phyloP scores from a whole-genome alignment of 2,888 invertebrate genomes.

The Galerucella nymphaeae region DNA sequence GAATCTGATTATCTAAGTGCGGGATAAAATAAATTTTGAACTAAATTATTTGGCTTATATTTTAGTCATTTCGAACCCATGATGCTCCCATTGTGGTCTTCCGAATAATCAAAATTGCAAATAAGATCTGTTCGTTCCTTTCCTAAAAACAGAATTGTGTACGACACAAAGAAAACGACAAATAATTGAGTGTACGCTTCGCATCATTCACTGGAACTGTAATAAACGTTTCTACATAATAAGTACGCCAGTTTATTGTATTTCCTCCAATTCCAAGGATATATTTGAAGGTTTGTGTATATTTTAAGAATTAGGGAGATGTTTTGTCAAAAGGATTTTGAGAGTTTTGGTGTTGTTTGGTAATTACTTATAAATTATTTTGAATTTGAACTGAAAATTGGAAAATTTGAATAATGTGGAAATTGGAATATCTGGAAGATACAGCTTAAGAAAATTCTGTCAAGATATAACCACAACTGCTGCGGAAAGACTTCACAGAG shows the following conservation, averaged over 20 bases:
- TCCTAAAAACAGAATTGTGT: slow-evolving; percentile 2
- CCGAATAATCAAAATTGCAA: not conserved
- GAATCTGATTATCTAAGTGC: no score
- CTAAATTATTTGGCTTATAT: not conserved
- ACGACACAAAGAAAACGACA: slow-evolving; percentile 3
- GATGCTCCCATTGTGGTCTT: not conserved
- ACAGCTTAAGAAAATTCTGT: no score
- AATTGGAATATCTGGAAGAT: no score
- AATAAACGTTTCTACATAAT: slow-evolving; percentile 6
- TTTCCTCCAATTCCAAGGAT: not conserved
- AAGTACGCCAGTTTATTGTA: slow-evolving; percentile 2
- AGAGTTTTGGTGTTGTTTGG: not conserved
- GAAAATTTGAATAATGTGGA: not conserved
- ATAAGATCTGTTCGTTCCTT: slow-evolving; percentile 1
- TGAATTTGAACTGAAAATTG: not conserved
- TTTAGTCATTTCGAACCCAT: not conserved
- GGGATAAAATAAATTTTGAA: no score
- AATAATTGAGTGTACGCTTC: not conserved
- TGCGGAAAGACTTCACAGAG: no score
- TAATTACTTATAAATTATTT: not conserved
- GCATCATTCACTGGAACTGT: slow-evolving; percentile 3
- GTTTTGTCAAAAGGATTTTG: not conserved
- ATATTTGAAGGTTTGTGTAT: not conserved
- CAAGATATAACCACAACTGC: no score
- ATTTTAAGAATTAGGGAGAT: not conserved